phyloP scores from a whole-genome alignment of 2,888 invertebrate genomes.

The Gasteruption jaculator region DNA sequence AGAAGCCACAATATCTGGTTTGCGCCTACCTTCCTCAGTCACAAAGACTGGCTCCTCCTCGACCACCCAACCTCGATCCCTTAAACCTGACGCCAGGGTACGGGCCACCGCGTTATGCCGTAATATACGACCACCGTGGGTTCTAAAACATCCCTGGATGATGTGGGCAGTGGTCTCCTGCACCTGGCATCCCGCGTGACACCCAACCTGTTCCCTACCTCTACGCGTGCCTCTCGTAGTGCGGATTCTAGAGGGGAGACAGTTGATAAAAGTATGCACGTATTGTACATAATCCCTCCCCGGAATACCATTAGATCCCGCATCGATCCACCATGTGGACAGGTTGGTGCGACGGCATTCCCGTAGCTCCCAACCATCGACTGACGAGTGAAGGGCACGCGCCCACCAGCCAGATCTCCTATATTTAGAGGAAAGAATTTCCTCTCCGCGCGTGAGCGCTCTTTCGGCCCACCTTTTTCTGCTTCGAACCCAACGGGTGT shows the following conservation, averaged over 20 bases:
- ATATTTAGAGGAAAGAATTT: not conserved
- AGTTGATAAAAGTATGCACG: not conserved
- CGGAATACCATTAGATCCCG: slow-evolving; percentile 24
- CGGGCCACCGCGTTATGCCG: slow-evolving; percentile 36
- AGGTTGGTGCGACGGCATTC: slow-evolving; percentile 12
- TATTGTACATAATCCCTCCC: slow-evolving; percentile 38
- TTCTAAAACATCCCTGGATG: slow-evolving; percentile 38
- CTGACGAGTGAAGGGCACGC: slow-evolving; percentile 19
- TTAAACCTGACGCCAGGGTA: slow-evolving; percentile 25
- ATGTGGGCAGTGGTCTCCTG: slow-evolving; percentile 39
- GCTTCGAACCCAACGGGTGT: slow-evolving; percentile 13
- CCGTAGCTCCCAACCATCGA: slow-evolving; percentile 26
- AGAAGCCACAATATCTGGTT: slow-evolving; percentile 20
- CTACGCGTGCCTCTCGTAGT: slow-evolving; percentile 13
- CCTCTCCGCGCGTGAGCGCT: slow-evolving; percentile 5
- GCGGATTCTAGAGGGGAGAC: slow-evolving; percentile 29
- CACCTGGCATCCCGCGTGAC: slow-evolving; percentile 36
- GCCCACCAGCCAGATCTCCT: slow-evolving; percentile 12
- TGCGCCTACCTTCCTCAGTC: slow-evolving; percentile 19
- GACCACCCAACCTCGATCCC: slow-evolving; percentile 30
- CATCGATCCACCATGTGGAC: slow-evolving; percentile 20
- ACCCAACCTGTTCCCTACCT: slow-evolving; percentile 15
- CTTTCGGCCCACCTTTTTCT: slow-evolving; percentile 9
- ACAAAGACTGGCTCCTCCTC: slow-evolving; percentile 27
- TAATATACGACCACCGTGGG: slow-evolving; percentile 39